Base-by-base conservation (phyloP, 1,140 invertebrate species). In the Amyelois transitella region DNA sequence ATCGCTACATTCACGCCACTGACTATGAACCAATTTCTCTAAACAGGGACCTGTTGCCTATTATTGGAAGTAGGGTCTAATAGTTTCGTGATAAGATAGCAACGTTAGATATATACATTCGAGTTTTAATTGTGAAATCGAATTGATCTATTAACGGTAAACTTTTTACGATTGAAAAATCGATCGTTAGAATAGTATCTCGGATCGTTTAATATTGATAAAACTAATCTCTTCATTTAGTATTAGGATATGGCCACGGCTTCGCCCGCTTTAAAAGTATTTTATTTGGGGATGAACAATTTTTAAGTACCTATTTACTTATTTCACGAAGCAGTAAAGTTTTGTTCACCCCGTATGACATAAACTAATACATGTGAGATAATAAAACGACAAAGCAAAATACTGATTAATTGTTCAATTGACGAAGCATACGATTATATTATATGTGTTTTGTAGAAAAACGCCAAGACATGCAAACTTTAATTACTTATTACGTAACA, bases 51-150 rank as follows among this genome's bases (percentile, higher is more conserved):
- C 53, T 68, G 60, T 55, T n/a, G 44, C 53, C 60, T 73, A 69
- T 75, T 72, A 69, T 73, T 64, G 53, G 60, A 57, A 73, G 66
- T 68, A 58, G 63, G 69, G 60, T 69, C 61, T 66, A 72, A 69
- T 72, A 67, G 68, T 69, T 64, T 21, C 18, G 21, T 48, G 77
- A 81, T 81, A 78, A 81, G 75, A 77, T 76, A 73, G 61, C 20
- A n/a, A 45, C 43, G 7, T 45, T 19, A 14, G 19, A 43, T 49
- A 55, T 54, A 18, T 21, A 38, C 14, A 21, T 6, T 4, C 18
- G n/a, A 8, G 19, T 21, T 7, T 21, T 48, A 19, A 20, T 48
- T 48, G 45, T 48, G 19, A 48, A 22, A 12, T 21, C 8, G 1
- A 4, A 45, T 20, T 18, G 45, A 20, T 21, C 12, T 48, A 48